Base-by-base conservation (phyloP, 2,797 vertebrate genomes). In the Argyrosomus regius region DNA sequence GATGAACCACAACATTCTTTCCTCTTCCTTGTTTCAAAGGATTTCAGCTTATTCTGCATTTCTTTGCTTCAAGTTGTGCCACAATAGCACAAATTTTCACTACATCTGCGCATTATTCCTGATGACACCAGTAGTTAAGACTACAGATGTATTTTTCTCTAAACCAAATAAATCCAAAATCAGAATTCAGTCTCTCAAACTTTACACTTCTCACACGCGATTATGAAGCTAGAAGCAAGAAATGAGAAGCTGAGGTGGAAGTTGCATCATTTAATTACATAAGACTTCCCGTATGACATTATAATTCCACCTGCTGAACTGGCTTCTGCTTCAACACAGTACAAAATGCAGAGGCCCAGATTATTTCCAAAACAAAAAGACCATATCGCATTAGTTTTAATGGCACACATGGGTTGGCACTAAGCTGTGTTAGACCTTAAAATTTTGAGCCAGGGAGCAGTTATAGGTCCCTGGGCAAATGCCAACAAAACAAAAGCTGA, bases 401-500 rank as follows among this genome's bases (percentile, higher is more conserved):
- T n/a, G 20, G 12, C 6, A 14, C 31, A 16, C 45, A 45, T 41
- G 4, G 3, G n/a, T 43, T 64, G 52, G 48, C 49, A 46, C 0
- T 0, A 3, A 53, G 13, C 2, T 48, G 16, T 16, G 26, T 35
- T 35, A 8, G 22, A 75, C 24, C 14, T 31, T 14, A 14, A 16
- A 45, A 7, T 10, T 52, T 16, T 46, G 60, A 63, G 52, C 48
- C 41, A 79, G 50, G 20, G 61, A 52, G 20, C 11, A 57, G 35
- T 41, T 56, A 31, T 16, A 56, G 17, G 18, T 57, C 48, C 11
- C 17, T 16, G 20, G 20, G 68, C 10, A 13, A 31, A 10, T 16
- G 10, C 35, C 17, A 68, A 5, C 62, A 66, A 53, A 78, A 69
- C 8, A 62, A 59, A 54, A 75, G 39, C 26, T 69, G 26, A 54